Conservation (phyloP, 2,113 vertebrate genomes). For the Pangasianodon gigas region DNA sequence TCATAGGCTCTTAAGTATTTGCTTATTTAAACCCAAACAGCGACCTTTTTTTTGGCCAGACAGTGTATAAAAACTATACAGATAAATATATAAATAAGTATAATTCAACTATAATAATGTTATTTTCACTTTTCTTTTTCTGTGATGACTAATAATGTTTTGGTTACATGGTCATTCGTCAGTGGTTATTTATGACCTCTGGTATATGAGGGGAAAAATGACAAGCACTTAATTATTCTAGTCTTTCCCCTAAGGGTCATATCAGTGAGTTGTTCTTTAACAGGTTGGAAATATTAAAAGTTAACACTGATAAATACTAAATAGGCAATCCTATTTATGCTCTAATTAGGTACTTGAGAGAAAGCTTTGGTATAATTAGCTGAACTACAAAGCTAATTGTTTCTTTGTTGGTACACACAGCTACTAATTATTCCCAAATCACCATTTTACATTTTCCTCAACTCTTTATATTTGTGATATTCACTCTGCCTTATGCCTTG, state of each 20-base stretch:
- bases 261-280: background rate
- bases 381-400: conserved; percentile 15
- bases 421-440: conserved; percentile 45
- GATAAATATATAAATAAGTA: background rate
- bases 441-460: conserved; percentile 26
- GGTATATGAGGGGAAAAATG: background rate
- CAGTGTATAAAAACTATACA: no score
- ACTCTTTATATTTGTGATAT: conserved; percentile 26
- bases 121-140: background rate
- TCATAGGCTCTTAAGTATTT: no score
- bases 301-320: background rate
- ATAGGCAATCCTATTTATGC: background rate
- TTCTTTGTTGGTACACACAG: conserved; percentile 44
- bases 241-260: background rate
- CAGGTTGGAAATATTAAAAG: background rate
- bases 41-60: no score
- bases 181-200: background rate
- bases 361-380: conserved; percentile 15
- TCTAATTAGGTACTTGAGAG: conserved; percentile 27
- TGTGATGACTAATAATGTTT: background rate
- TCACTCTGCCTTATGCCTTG: background rate
- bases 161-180: background rate
- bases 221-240: background rate
- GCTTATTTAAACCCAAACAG: no score
- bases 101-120: background rate